Evolutionary conservation across 2,888 invertebrate genomes (phyloP), one percentile per base, ranked within the genome.

Genomic region (Noctua janthina): DNA sequence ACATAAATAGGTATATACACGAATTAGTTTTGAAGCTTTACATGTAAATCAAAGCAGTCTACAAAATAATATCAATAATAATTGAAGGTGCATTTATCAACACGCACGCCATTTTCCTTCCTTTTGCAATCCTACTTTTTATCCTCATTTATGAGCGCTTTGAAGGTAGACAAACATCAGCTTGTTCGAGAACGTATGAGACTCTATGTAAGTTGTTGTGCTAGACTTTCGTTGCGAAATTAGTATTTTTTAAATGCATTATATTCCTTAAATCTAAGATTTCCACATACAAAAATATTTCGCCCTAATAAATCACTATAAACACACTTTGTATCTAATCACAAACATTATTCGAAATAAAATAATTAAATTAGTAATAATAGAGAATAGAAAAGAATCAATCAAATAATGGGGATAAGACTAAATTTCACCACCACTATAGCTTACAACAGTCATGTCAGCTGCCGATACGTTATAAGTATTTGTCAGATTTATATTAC

Each of bases 241-340:
- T 93, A 93, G 91, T 88, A 88, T 72, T 91, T 90, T 92, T 87
- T 94, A 95, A 96, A 96, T 95, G 95, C 94, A 92, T 92, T 92
- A 91, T 93, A 93, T 92, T 91, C 81, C 94, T 94, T 95, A 95
- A 84, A 90, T 87, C 94, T 95, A 95, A 91, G 91, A 92, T 93
- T 93, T 93, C 92, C 93, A 95, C 93, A 95, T 96, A 96, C 93
- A 96, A 96, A 96, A 96, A 96, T 96, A 96, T 95, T 94, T 95
- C 93, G 94, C 93, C 94, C 94, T 95, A 95, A 93, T 92, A 93
- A 94, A 94, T 94, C 93, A 94, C 94, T 96, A 94, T 94, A 93
- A 95, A 95, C 95, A 94, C 94, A 94, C 93, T 90, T 89, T 90
- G 90, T 81, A 84, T 92, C 90, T 92, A 92, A 91, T 91, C 91